A percentile compares a stretch with the other conserved stretches of the same genome.
These are phyloP conservation scores for Mamestra brassicae DNA, from an alignment of 2,888 invertebrate genomes.

Conservation along the genomic window DNA sequence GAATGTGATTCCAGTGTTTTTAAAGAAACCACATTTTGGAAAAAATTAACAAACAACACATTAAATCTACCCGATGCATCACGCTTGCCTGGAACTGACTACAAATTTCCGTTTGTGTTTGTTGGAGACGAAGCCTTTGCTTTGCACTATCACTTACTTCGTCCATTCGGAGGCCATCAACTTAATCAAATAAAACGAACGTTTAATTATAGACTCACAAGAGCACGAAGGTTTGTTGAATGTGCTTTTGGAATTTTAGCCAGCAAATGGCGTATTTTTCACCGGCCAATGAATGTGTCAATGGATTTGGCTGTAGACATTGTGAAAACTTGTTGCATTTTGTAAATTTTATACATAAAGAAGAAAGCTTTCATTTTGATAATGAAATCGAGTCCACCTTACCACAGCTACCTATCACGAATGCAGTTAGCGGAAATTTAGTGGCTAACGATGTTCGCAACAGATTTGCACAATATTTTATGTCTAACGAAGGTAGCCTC, in stretches of 20 bases:
- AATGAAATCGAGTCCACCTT: slow-evolving; percentile 61
- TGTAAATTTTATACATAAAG: slow-evolving; percentile 46
- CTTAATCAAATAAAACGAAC: slow-evolving; percentile 54
- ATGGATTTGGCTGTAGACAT: slow-evolving; percentile 46
- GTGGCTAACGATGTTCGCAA: slow-evolving; percentile 63
- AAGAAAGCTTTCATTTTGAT: slow-evolving; percentile 47
- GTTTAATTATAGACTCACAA: slow-evolving; percentile 64
- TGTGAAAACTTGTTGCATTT: slow-evolving; percentile 54
- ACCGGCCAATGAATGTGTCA: slow-evolving; percentile 45
- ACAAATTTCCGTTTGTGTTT: slow-evolving; percentile 59
- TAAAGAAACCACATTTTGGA: slow-evolving; percentile 50
- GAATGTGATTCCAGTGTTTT: slow-evolving; percentile 65
- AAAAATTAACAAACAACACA: slow-evolving; percentile 39
- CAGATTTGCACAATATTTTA: slow-evolving; percentile 62
- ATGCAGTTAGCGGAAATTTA: slow-evolving; percentile 64
- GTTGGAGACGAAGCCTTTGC: slow-evolving; percentile 65
- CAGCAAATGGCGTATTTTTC: slow-evolving; percentile 63
- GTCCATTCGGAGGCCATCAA: slow-evolving; percentile 41
- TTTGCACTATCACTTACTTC: slow-evolving; percentile 38
- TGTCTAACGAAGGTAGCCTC: slow-evolving; percentile 61
- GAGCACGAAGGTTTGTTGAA: slow-evolving; percentile 66
- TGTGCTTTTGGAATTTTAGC: slow-evolving; percentile 65
- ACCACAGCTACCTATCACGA: slow-evolving; percentile 61
- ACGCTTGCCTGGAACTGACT: slow-evolving; percentile 53
- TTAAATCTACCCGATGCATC: slow-evolving; percentile 56